These are phyloP conservation scores for Gnatocerus cornutus DNA, from an alignment of 2,888 invertebrate species.

Conservation along the genomic window DNA sequence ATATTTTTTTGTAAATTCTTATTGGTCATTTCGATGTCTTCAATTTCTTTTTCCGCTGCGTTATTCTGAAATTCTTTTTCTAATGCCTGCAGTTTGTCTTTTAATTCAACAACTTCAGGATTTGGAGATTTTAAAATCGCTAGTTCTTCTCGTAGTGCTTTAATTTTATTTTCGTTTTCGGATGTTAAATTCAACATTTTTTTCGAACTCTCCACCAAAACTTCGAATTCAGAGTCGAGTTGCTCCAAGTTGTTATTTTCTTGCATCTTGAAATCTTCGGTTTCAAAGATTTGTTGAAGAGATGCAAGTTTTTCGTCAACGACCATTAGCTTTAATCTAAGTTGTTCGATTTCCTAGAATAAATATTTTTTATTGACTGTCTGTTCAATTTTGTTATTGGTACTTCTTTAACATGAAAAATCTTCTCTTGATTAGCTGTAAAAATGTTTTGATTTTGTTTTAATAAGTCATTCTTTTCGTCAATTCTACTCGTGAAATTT, in stretches of 20 bases:
- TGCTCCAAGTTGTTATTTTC: neutral
- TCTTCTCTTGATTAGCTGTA: too few species aligned
- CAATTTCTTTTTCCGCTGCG: conserved; percentile 7
- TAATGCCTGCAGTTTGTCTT: neutral
- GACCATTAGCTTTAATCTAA: neutral
- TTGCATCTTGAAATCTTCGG: neutral
- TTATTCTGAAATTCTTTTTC: conserved; percentile 2
- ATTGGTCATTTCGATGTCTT: conserved; percentile 2
- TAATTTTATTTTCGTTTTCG: neutral
- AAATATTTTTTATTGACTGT: neutral
- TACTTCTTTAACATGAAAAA: too few species aligned
- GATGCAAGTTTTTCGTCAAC: neutral
- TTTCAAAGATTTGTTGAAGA: neutral
- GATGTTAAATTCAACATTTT: neutral
- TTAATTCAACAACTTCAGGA: conserved; percentile 7
- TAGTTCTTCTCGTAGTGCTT: neutral
- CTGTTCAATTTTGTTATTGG: too few species aligned
- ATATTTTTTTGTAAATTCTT: conserved; percentile 18
- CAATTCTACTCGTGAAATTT: neutral
- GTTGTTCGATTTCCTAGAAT: neutral
- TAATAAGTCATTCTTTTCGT: neutral
- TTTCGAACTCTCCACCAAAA: neutral
- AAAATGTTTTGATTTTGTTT: too few species aligned
- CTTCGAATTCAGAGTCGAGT: neutral
- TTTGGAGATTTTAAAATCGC: neutral